A percentile compares a stretch with the other conserved stretches of the same genome.
phyloP scores from a whole-genome alignment of 2,113 vertebrate genomes.

The Cinclus mexicanus region DNA sequence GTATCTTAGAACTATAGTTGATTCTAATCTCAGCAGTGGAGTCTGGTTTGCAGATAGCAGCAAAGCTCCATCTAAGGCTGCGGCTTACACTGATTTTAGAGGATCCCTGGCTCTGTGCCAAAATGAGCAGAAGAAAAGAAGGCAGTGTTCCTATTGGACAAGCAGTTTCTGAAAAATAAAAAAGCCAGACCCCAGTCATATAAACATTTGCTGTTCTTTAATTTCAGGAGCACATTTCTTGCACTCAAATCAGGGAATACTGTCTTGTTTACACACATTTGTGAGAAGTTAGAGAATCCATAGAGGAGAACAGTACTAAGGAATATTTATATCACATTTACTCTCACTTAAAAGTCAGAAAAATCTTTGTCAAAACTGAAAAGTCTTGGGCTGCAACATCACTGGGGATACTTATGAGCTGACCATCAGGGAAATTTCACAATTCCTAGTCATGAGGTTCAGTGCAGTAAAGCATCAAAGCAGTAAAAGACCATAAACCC shows the following conservation, averaged over 20 bases:
- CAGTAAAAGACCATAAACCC: neutral
- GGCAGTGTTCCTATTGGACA: neutral
- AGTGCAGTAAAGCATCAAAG: neutral
- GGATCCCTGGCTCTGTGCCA: neutral
- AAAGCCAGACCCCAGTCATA: neutral
- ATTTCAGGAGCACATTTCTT: neutral
- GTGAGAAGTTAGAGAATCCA: neutral
- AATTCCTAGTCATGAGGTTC: neutral
- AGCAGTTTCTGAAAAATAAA: neutral
- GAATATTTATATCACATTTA: neutral
- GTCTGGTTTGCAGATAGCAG: neutral
- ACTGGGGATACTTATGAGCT: neutral
- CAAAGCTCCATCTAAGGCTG: neutral
- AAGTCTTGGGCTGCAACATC: neutral
- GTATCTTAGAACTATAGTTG: neutral
- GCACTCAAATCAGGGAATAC: neutral
- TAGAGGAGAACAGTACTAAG: neutral
- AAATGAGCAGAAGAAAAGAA: neutral
- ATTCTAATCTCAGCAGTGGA: neutral
- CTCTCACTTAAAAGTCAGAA: neutral
- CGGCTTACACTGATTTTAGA: neutral
- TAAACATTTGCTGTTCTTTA: neutral
- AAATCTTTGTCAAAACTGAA: neutral
- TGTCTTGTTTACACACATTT: neutral
- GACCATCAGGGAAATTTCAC: neutral